Base-by-base conservation (phyloP, 92 coral and sea anemone species). In the Blastomussa wellsi region DNA sequence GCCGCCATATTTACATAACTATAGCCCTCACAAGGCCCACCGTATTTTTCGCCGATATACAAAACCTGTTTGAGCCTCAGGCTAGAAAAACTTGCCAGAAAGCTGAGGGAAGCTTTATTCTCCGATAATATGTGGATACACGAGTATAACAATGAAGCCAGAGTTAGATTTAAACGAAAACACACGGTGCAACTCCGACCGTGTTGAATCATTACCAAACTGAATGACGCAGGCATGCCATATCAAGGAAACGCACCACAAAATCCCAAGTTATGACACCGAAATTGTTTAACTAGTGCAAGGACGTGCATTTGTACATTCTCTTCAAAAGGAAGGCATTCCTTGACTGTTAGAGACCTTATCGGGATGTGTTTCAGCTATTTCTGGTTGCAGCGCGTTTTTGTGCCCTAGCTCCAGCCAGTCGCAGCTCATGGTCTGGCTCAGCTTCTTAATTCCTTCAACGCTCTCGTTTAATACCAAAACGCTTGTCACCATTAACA, bases 121-220 rank as follows among this genome's bases (percentile, higher is more conserved):
- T 84, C 79, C 83, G 89, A 77, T 84, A 72, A 35, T 79, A 73
- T 72, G 44, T 32, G 52, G 67, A 70, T 76, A 84, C 35, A 48
- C n/a, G 39, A 10, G 60, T 19, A 60, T 57, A 82, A 89, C 80
- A 35, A 72, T 55, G 67, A 51, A 55, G 66, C 22, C 59, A 68
- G 44, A 86, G 80, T 64, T 49, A 77, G 53, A 49, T 72, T 91
- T 85, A 80, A 87, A 65, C 85, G 74, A 83, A 91, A 91, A 94
- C 97, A 94, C 95, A 91, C 78, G 83, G 86, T 52, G 64, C 89
- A 76, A 35, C 71, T 57, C n/a, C 6, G 64, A 79, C 70, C 42
- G 31, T 39, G 71, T 20, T 19, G 15, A 81, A 10, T 67, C 38
- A 80, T 65, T 38, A 32, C 36, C 2, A 11, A 15, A n/a, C 80